phyloP scores from a whole-genome alignment of 2,113 vertebrate genomes.

The Microcebus jonahi region DNA sequence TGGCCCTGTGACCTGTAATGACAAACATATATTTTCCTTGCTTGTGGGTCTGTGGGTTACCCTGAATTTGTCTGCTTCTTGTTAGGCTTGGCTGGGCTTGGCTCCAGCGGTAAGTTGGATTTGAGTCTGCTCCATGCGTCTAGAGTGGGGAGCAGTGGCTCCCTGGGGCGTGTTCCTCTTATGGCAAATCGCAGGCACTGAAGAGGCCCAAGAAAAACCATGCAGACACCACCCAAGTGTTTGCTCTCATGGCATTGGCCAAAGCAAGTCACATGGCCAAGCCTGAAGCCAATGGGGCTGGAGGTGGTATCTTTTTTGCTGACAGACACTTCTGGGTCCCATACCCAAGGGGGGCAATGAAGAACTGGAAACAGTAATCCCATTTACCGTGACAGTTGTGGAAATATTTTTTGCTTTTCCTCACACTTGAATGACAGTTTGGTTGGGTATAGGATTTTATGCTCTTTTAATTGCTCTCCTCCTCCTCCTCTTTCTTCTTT shows the following conservation, averaged over 20 bases:
- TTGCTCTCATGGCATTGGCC: neutral
- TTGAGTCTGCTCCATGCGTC: neutral
- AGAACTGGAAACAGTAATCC: neutral
- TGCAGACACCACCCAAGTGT: neutral
- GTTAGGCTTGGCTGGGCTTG: neutral
- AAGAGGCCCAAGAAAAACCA: neutral
- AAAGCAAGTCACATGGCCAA: neutral
- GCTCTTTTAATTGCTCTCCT: neutral
- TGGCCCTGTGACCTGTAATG: neutral
- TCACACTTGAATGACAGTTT: neutral
- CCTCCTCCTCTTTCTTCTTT: too few relatives aligned
- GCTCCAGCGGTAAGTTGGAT: neutral
- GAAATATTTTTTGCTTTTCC: neutral
- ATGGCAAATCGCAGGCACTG: neutral
- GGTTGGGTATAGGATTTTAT: neutral
- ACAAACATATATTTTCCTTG: conserved; percentile 1
- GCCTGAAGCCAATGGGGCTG: neutral
- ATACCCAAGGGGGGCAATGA: neutral
- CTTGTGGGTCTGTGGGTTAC: neutral
- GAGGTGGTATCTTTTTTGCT: neutral
- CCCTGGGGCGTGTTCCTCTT: neutral
- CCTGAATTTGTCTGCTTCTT: neutral
- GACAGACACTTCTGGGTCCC: neutral
- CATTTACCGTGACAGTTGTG: neutral
- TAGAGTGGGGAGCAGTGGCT: neutral